These are phyloP conservation scores for Danionella cerebrum DNA, from an alignment of 2,113 vertebrate species.

Conservation along the genomic window DNA sequence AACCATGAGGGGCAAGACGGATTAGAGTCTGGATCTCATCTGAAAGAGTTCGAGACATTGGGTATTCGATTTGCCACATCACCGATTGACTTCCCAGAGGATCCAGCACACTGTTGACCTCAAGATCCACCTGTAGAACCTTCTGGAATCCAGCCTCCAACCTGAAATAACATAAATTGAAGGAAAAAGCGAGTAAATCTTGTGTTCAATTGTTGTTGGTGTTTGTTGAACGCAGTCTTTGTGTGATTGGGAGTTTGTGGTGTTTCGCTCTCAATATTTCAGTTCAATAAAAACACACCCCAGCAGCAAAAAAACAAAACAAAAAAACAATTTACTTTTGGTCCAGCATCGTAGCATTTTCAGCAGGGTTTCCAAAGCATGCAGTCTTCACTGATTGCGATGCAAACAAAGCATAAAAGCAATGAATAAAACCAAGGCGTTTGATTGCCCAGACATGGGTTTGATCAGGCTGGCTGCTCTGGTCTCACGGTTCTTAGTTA, in stretches of 20 bases:
- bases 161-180: slow-evolving; percentile 20
- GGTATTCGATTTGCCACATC: slow-evolving; percentile 93
- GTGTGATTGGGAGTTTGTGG: not conserved
- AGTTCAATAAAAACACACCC: slow-evolving; percentile 24
- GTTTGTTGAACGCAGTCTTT: not conserved
- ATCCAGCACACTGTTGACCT: slow-evolving; percentile 78
- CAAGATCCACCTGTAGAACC: slow-evolving; percentile 83
- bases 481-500: slow-evolving; percentile 28
- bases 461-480: slow-evolving; percentile 45
- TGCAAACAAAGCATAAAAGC: slow-evolving; percentile 59
- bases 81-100: slow-evolving; percentile 76
- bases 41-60: slow-evolving; percentile 62
- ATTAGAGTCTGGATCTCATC: slow-evolving; percentile 75
- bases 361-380: slow-evolving; percentile 37
- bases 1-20: slow-evolving; percentile 80
- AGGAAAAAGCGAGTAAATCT: too few relatives aligned
- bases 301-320: slow-evolving; percentile 29
- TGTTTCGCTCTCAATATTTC: slow-evolving; percentile 26
- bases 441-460: slow-evolving; percentile 45
- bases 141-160: slow-evolving; percentile 69
- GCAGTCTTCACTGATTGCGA: slow-evolving; percentile 52
- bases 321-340: slow-evolving; percentile 55
- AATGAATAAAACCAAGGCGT: slow-evolving; percentile 58
- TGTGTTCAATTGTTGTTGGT: too few relatives aligned
- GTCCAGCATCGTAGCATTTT: slow-evolving; percentile 38